Evolutionary conservation across 2,888 invertebrate genomes (phyloP), one percentile per base, ranked within the genome.

Genomic region (Acutogordius australiensis): DNA sequence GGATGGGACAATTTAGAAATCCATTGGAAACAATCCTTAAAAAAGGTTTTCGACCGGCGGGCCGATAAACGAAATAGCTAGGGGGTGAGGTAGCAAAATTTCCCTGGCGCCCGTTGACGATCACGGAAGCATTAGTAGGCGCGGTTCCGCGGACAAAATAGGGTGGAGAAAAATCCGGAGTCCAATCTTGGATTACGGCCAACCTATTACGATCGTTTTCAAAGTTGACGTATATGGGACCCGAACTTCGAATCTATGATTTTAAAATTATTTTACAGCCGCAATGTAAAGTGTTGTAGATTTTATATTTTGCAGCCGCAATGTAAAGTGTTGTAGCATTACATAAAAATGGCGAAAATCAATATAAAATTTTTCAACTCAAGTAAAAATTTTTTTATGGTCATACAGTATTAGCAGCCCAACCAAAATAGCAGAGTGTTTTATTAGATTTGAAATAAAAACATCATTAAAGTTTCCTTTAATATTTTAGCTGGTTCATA

Each of bases 181-280:
- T 51, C 51, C 51, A 51, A 23, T 51, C 51, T 51, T 51, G 51
- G 4, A 51, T 23, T 51, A 51, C 8, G 4, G 51, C 51, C 23
- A 51, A 51, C 4, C 51, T 8, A 23, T 51, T 51, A 4, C 51
- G 13, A 51, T 51, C 51, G 23, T 51, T 51, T 51, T 51, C 51
- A 23, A 51, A 51, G n/a, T 23, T 23, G 4, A 51, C 51, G 51
- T 51, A 51, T n/a, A 4, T 8, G 26, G 51, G 51, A 51, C 51
- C 51, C 18, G 51, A 8, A n/a, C 23, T 23, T 4, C 37, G 8
- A 37, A 37, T n/a, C n/a, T n/a, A n/a, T n/a, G n/a, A n/a, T n/a
- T n/a, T n/a, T n/a, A n/a, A n/a, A n/a, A n/a, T n/a, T n/a, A n/a
- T n/a, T n/a, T n/a, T n/a, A n/a, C n/a, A n/a, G n/a, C n/a, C n/a